phyloP scores from a whole-genome alignment of 1,140 invertebrate species.

The Zaprionus taronus region DNA sequence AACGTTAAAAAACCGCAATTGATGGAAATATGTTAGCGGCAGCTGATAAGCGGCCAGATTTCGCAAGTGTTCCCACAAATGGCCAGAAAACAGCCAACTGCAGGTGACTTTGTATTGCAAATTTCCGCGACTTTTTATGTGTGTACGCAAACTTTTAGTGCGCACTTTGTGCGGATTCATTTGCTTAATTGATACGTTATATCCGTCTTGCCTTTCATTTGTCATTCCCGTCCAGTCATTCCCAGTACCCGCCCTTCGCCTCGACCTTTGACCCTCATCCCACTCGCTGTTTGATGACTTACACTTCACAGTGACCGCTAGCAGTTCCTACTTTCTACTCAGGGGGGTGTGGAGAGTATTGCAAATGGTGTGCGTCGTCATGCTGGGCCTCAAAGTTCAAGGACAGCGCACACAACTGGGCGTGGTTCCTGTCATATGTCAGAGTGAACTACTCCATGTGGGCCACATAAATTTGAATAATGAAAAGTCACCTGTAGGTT shows the following conservation, averaged over 20 bases:
- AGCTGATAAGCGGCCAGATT: constrained; percentile 55
- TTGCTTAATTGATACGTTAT: constrained; percentile 42
- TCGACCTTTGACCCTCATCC: not conserved
- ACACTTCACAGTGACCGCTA: not conserved
- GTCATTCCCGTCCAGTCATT: constrained; percentile 29
- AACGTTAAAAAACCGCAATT: constrained; percentile 48
- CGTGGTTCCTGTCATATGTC: constrained; percentile 52
- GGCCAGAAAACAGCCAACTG: constrained; percentile 21
- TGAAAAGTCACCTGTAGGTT: constrained; percentile 39
- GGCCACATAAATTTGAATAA: constrained; percentile 45
- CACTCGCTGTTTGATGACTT: not conserved
- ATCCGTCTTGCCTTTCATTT: constrained; percentile 42
- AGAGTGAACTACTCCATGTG: constrained; percentile 21
- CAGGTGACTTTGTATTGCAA: constrained; percentile 22
- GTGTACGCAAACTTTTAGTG: constrained; percentile 9
- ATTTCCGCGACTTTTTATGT: constrained; percentile 37
- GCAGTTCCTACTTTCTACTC: not conserved
- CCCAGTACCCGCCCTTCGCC: not conserved
- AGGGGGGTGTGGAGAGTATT: not conserved
- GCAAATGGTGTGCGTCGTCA: constrained; percentile 40
- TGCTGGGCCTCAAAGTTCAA: constrained; percentile 58
- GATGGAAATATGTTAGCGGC: constrained; percentile 44
- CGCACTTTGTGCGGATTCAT: constrained; percentile 32
- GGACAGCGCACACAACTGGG: constrained; percentile 52
- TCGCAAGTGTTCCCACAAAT: constrained; percentile 17